Evolutionary conservation across 1,140 invertebrate species (phyloP).

Genomic region (Ganaspis sp.): DNA sequence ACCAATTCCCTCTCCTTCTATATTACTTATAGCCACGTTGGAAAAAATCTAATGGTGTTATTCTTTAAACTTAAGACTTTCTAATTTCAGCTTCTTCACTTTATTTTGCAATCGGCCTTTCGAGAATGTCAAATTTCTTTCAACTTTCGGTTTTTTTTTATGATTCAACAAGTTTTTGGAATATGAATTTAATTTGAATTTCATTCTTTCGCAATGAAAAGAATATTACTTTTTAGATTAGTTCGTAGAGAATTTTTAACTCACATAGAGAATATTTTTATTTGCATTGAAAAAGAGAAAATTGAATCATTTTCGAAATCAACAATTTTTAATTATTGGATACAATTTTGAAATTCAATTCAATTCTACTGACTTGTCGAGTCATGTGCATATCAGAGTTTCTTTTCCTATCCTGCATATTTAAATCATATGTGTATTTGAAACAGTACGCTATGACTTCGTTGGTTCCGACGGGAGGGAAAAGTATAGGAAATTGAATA

Average conservation of each 20-base stretch:
- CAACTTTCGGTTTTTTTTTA: neutral
- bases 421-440: neutral
- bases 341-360: no score
- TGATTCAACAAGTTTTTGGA: neutral
- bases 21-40: slow-evolving; percentile 20
- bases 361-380: neutral
- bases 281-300: no score
- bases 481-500: slow-evolving; percentile 13
- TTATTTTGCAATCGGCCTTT: neutral
- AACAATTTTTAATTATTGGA: no score
- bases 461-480: neutral
- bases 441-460: neutral
- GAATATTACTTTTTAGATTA: no score
- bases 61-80: neutral
- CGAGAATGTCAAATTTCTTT: neutral
- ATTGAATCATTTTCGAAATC: no score
- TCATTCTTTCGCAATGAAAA: no score
- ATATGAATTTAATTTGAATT: no score
- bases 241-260: no score
- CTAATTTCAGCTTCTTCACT: neutral
- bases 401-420: neutral
- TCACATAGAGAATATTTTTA: no score
- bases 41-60: neutral
- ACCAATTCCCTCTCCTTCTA: neutral
- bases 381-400: neutral